Conservation (phyloP, 1,140 invertebrate species). For the Euwallacea similis region DNA sequence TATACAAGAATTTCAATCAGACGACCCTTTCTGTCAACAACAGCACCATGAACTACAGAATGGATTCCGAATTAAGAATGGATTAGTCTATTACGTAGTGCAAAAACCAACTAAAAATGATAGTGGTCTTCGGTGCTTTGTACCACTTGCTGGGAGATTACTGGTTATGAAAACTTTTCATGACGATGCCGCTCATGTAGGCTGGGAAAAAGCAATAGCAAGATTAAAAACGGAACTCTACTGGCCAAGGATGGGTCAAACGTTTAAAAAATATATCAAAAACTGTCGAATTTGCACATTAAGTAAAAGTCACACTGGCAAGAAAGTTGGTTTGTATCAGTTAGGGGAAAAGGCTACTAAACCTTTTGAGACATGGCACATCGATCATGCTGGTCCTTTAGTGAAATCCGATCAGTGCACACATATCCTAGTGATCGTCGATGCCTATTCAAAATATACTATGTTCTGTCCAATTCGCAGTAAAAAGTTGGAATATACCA, state of each 20-base stretch:
- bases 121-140: constrained; percentile 18
- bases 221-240: neutral
- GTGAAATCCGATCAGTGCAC: constrained; percentile 25
- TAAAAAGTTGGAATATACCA: constrained; percentile 21
- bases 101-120: neutral
- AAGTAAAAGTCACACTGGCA: constrained; percentile 19
- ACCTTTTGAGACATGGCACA: constrained; percentile 28
- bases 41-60: too few species aligned
- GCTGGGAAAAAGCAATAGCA: constrained; percentile 14
- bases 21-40: constrained; percentile 7
- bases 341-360: constrained; percentile 8
- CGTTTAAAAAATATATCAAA: constrained; percentile 22
- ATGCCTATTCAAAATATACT: constrained; percentile 16
- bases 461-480: constrained; percentile 6
- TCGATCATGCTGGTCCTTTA: constrained; percentile 31
- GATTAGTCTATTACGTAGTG: constrained; percentile 1
- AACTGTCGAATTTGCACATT: constrained; percentile 17
- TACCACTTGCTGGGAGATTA: constrained; percentile 17
- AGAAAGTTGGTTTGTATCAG: constrained; percentile 7
- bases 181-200: constrained; percentile 19
- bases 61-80: neutral
- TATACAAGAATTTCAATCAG: constrained; percentile 8
- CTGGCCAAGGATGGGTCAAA: constrained; percentile 24
- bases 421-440: constrained; percentile 28
- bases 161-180: constrained; percentile 25